Conservation (phyloP, 1,140 invertebrate genomes). For the Scaptodrosophila lebanonensis region DNA sequence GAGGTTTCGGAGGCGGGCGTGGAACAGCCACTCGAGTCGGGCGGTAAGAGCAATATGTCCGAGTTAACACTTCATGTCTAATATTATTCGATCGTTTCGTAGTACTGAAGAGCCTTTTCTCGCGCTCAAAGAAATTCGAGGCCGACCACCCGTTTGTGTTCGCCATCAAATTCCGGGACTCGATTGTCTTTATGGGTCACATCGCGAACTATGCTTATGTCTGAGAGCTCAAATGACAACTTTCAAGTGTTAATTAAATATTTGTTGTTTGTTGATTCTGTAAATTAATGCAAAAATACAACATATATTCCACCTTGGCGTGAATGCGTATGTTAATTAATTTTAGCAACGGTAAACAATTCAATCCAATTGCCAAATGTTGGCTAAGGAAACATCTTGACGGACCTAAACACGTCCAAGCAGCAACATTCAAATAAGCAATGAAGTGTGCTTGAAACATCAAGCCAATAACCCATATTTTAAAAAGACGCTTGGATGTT, state of each 20-base stretch:
- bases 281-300: conserved; percentile 26
- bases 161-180: conserved; percentile 62
- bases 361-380: no score
- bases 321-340: conserved; percentile 22
- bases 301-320: background rate
- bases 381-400: no score
- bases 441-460: no score
- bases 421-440: no score
- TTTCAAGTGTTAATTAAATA: conserved; percentile 24
- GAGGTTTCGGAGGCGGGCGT: conserved; percentile 62
- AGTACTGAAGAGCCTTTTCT: conserved; percentile 66
- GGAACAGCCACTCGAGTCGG: conserved; percentile 80
- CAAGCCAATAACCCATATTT: no score
- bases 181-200: conserved; percentile 67
- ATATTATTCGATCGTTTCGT: background rate
- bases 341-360: background rate
- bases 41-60: conserved; percentile 65
- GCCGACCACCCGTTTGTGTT: conserved; percentile 71
- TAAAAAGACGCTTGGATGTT: background rate
- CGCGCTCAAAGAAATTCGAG: conserved; percentile 63
- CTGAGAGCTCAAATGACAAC: conserved; percentile 4
- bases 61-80: background rate
- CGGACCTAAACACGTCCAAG: no score
- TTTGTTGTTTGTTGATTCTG: conserved; percentile 18
- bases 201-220: conserved; percentile 71